Conservation (phyloP, 2,797 vertebrate species). For the Pagetopsis macropterus region DNA sequence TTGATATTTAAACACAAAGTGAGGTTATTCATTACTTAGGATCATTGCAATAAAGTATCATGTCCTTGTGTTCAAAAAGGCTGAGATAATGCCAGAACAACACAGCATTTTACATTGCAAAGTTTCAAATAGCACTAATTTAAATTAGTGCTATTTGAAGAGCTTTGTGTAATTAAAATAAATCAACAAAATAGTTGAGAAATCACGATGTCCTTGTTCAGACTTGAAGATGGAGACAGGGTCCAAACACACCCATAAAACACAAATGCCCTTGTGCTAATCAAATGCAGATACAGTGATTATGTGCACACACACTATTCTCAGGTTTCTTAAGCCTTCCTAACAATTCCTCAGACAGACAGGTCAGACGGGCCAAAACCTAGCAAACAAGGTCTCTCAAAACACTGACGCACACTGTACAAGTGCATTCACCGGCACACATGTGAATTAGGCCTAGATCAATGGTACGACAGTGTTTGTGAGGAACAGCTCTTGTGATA, state of each 20-base stretch:
- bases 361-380: conserved; percentile 24
- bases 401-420: background rate
- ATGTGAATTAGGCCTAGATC: too few relatives aligned
- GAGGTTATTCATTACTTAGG: conserved; percentile 4
- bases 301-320: background rate
- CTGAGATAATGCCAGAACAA: conserved; percentile 6
- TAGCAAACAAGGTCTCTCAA: conserved; percentile 7
- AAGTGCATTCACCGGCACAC: background rate
- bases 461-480: too few relatives aligned
- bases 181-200: background rate
- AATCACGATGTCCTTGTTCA: background rate
- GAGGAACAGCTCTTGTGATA: too few relatives aligned
- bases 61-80: conserved; percentile 14
- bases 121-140: background rate
- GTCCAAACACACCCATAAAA: conserved; percentile 22
- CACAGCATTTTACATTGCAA: conserved; percentile 7
- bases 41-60: background rate
- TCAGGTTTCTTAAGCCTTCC: conserved; percentile 25
- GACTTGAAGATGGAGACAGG: background rate
- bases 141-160: too few relatives aligned
- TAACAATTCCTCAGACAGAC: conserved; percentile 20
- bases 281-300: conserved; percentile 18
- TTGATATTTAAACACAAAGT: background rate
- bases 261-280: conserved; percentile 18
- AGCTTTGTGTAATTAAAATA: background rate